Evolutionary conservation across 1,140 invertebrate species (phyloP), one percentile per base, ranked within the genome.

Genomic region (Monomorium pharaonis): DNA sequence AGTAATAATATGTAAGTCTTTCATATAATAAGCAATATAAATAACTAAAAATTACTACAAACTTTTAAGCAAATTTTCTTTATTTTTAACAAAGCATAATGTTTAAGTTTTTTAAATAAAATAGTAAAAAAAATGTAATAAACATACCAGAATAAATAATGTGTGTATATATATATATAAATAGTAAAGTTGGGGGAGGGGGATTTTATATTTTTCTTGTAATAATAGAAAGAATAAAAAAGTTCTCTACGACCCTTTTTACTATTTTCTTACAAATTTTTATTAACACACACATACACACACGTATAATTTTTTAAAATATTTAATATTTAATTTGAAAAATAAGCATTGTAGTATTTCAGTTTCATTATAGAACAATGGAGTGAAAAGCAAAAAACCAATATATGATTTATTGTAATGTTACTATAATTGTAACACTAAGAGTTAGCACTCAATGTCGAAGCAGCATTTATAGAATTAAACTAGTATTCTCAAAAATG

Each of bases 401-500:
- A 37, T 7, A 37, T 37, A 7, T 7, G 4, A 37, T 37, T 37
- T 37, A 37, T 7, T 37, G n/a, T n/a, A n/a, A n/a, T n/a, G 7
- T 37, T 37, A 7, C 4, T 37, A 7, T 37, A 3, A 37, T 3
- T 37, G 4, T 51, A 51, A 51, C 49, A 51, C 18, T 51, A 51
- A 54, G 21, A 76, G 30, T 78, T 78, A 63, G 18, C n/a, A 54
- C n/a, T 24, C 47, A 80, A 80, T 62, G 42, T 80, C 18, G 30
- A 65, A 56, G 47, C 27, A 21, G 9, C 21, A 58, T 78, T 75
- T 78, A 69, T 65, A 27, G 62, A 80, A 47, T 80, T 80, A 67
- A 42, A 78, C 12, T 27, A 63, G 44, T 78, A 78, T 49, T 77
- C 58, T 24, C 27, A 33, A 44, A n/a, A 78, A 63, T 65, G 42